Conservation (phyloP, 2,888 invertebrate genomes). For the Polyommatus icarus region DNA sequence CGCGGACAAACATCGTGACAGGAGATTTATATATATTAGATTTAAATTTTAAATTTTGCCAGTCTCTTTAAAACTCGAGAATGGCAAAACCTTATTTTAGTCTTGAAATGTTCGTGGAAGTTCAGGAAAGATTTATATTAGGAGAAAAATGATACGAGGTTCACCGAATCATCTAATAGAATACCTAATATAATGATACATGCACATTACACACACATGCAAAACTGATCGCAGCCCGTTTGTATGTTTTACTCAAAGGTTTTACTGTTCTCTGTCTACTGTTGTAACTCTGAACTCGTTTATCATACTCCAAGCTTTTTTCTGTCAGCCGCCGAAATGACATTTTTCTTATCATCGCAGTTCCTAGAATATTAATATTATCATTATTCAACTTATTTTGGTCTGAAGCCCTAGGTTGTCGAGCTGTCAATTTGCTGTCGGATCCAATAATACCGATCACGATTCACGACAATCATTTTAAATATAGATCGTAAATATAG, state of each 20-base stretch:
- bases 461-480: neutral
- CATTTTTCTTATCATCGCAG: slow-evolving; percentile 23
- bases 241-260: no score
- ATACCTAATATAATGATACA: no score
- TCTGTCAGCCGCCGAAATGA: slow-evolving; percentile 16
- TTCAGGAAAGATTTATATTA: no score
- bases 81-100: no score
- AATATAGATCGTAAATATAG: slow-evolving; percentile 9
- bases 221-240: no score
- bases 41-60: no score
- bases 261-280: neutral
- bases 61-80: no score
- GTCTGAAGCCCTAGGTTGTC: neutral
- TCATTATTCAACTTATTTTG: neutral
- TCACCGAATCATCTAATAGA: no score
- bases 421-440: neutral
- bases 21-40: no score
- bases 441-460: slow-evolving; percentile 13
- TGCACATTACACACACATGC: neutral
- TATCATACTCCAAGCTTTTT: slow-evolving; percentile 31
- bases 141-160: no score
- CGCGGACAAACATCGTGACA: no score
- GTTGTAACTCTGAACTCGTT: slow-evolving; percentile 3
- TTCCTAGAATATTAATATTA: slow-evolving; percentile 16
- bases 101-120: no score